Percentiles rank a stretch among this genome's conserved stretches.
phyloP scores from a whole-genome alignment of 2,888 invertebrate species.

The Dolichomitus sp. region DNA sequence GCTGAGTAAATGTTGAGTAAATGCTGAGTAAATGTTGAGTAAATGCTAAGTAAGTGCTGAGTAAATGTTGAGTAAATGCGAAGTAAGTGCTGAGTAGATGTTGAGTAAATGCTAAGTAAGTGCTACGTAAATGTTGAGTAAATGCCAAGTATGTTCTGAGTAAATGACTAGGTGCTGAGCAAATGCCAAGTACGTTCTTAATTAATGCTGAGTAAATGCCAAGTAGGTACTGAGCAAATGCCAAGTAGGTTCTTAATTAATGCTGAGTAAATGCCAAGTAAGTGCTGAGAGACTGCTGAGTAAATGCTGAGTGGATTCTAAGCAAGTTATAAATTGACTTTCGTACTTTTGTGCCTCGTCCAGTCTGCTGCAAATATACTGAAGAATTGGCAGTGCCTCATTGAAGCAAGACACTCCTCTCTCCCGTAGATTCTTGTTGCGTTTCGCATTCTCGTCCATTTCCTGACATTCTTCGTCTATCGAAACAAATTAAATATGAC shows the following conservation, averaged over 20 bases:
- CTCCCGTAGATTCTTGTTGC: conserved; percentile 86
- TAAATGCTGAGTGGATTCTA: not conserved
- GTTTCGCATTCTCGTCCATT: conserved; percentile 86
- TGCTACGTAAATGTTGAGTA: no score
- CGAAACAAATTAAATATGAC: not conserved
- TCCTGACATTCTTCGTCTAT: conserved; percentile 93
- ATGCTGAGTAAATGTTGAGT: not conserved
- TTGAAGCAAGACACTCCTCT: conserved; percentile 95
- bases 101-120: no score
- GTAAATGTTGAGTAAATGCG: not conserved
- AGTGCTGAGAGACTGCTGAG: no score
- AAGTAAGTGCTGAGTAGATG: not conserved
- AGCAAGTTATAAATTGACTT: conserved; percentile 69
- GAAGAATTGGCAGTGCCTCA: conserved; percentile 96
- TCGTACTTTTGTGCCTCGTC: conserved; percentile 93
- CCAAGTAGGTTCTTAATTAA: no score
- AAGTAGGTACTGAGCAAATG: no score
- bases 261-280: no score
- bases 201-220: no score
- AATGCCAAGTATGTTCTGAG: no score
- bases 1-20: not conserved
- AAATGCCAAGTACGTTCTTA: no score
- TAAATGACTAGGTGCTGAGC: no score
- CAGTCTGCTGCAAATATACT: conserved; percentile 94
- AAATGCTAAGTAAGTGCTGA: not conserved